Base-by-base conservation (phyloP, 2,888 invertebrate species). In the Cepaea hortensis region DNA sequence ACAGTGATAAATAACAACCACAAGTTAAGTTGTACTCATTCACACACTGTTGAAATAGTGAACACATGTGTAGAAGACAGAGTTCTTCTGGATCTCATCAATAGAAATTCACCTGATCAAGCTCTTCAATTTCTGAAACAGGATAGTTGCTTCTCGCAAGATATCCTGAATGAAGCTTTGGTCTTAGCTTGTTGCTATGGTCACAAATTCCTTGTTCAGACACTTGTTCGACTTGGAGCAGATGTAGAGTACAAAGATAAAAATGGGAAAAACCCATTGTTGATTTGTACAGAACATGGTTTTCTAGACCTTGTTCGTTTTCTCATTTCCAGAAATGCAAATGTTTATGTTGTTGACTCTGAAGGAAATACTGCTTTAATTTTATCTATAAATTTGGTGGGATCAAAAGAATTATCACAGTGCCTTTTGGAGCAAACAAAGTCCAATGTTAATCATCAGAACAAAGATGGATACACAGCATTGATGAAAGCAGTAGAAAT, bases 391-490 rank as follows among this genome's bases (percentile, higher is more conserved):
- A 68, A 18, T 55, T 55, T 55, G 55, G 55, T 11, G 11, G 55
- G 55, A 11, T 6, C 55, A 55, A 55, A 6, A 55, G 20, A 68
- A n/a, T 20, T 68, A n/a, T 5, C n/a, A 20, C 18, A 68, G n/a
- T 18, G 18, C 13, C 68, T 68, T n/a, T 68, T 68, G 13, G 68
- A 18, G 13, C 68, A 68, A n/a, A 68, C 68, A 68, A n/a, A n/a
- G 18, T 20, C n/a, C 5, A n/a, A 68, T 68, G 13, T 68, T 15
- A 68, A 18, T 18, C 68, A 68, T n/a, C 79, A 79, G 62, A 62
- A 79, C 62, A n/a, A 23, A 62, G 79, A 62, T 23, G 79, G 79
- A 62, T 15, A 61, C 55, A 79, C 79, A 35, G 79, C 79, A n/a
- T 79, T 79, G 62, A 79, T 62, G 79, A 79, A 62, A 79, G 79